Percentiles rank a stretch among this genome's conserved stretches.
Conservation (phyloP, 2,888 invertebrate species). For the Cantharis rustica region DNA sequence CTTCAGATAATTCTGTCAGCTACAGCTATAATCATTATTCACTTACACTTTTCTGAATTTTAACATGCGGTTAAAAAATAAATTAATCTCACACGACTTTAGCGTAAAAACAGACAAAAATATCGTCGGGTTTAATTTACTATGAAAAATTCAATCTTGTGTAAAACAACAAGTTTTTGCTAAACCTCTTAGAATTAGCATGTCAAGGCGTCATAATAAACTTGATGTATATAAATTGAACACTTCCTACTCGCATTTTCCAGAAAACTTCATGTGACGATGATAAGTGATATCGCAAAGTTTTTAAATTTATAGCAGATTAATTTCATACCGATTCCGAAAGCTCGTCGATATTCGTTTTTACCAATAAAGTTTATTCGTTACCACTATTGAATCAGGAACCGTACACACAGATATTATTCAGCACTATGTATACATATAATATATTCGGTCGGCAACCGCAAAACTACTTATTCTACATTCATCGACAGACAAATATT, state of each 20-base stretch:
- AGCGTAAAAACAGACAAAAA: constrained; percentile 4
- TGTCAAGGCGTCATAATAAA: neutral
- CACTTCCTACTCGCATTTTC: neutral
- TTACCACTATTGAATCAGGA: neutral
- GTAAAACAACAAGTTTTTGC: constrained; percentile 5
- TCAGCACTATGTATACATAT: neutral
- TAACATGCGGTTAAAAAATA: constrained; percentile 8
- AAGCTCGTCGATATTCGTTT: neutral
- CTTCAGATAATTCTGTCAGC: constrained; percentile 15
- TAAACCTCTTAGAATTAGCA: neutral
- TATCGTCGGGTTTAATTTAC: constrained; percentile 1
- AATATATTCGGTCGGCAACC: neutral
- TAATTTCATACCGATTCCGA: neutral
- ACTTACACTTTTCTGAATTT: constrained; percentile 19
- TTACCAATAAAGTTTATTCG: neutral
- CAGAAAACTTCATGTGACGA: neutral
- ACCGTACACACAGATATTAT: neutral
- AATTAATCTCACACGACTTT: constrained; percentile 10
- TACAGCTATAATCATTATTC: constrained; percentile 21
- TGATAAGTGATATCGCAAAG: neutral
- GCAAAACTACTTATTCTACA: neutral
- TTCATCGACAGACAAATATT: neutral
- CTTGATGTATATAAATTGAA: constrained; percentile 2
- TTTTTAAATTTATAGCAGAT: neutral
- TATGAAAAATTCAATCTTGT: constrained; percentile 4